Percentiles rank a stretch among this genome's conserved stretches.
phyloP scores from a whole-genome alignment of 2,797 vertebrate species.

The Limnodromus scolopaceus region DNA sequence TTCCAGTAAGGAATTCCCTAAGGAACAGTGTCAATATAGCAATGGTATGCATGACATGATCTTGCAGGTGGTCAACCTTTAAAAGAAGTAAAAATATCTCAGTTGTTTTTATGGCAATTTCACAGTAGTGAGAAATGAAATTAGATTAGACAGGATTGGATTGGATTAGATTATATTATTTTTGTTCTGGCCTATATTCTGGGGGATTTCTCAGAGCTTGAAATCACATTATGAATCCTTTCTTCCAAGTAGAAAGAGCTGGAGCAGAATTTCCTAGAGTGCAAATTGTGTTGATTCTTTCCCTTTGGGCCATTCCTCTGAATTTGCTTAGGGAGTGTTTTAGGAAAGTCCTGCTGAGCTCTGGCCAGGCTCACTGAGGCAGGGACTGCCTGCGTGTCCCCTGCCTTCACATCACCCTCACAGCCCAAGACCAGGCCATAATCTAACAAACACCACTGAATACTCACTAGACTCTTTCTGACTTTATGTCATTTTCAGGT shows the following conservation, averaged over 20 bases:
- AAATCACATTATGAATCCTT: not conserved
- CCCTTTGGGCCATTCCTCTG: not conserved
- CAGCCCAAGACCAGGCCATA: not conserved
- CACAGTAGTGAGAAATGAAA: not conserved
- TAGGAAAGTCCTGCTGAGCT: not conserved
- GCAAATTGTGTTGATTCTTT: not conserved
- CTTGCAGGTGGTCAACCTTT: not conserved
- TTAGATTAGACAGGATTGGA: not conserved
- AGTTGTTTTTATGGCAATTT: not conserved
- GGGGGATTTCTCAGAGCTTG: not conserved
- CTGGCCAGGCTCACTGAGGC: not conserved
- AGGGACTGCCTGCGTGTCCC: accelerated
- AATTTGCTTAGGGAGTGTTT: not conserved
- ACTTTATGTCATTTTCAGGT: not conserved
- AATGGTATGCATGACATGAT: not conserved
- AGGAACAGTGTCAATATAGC: not conserved
- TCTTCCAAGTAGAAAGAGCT: not conserved
- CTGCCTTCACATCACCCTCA: not conserved
- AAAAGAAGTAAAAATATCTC: not conserved
- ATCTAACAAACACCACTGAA: not conserved
- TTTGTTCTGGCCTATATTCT: not conserved
- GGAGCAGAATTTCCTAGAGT: not conserved
- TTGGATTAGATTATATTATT: not conserved
- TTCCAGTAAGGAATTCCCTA: not conserved
- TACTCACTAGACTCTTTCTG: not conserved